A percentile compares a stretch with the other conserved stretches of the same genome.
Conservation (phyloP, 2,888 invertebrate species). For the Lutraria lutraria region DNA sequence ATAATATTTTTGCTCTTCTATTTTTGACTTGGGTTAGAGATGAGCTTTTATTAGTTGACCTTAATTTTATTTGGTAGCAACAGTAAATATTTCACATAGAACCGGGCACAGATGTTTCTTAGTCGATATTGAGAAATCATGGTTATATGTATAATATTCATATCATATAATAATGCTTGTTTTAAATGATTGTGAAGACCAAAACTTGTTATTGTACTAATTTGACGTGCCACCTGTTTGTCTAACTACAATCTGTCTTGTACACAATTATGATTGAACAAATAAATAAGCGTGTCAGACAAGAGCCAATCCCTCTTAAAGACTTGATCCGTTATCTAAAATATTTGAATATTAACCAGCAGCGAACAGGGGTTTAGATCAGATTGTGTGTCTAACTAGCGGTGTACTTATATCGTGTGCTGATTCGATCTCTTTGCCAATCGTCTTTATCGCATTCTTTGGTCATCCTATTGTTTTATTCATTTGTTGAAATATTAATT, state of each 20-base stretch:
- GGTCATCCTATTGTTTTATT: constrained; percentile 58
- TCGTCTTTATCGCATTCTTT: constrained; percentile 42
- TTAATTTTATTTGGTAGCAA: no score
- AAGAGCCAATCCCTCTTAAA: neutral
- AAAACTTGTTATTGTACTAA: neutral
- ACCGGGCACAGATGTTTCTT: no score
- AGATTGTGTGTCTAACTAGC: constrained; percentile 49
- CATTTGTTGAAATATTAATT: constrained; percentile 65
- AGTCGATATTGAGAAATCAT: neutral
- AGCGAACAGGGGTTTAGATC: constrained; percentile 18
- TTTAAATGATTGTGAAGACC: neutral
- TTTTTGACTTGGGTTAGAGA: no score
- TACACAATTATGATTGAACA: constrained; percentile 38
- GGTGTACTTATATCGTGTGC: neutral
- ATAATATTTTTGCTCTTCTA: no score
- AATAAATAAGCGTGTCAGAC: constrained; percentile 50
- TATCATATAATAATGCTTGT: no score
- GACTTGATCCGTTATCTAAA: constrained; percentile 8
- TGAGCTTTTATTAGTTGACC: no score
- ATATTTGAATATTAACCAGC: constrained; percentile 21
- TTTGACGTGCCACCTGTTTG: neutral
- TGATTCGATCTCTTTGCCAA: constrained; percentile 33
- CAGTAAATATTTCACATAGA: no score
- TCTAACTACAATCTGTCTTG: constrained; percentile 2
- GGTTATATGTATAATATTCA: no score